Evolutionary conservation across 2,797 vertebrate species (phyloP).

Genomic region (Spea hammondii): DNA sequence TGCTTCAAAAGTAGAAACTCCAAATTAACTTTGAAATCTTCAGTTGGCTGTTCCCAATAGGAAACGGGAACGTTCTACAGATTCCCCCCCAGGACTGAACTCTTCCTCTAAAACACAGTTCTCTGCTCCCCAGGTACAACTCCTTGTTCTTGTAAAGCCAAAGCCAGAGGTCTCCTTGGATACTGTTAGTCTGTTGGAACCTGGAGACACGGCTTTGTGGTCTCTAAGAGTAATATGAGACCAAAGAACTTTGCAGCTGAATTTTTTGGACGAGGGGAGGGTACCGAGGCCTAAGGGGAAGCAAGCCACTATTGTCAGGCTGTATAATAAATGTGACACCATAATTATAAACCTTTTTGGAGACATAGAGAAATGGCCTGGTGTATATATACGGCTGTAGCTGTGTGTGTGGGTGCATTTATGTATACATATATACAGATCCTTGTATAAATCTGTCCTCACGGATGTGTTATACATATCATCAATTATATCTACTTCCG

Average conservation of each 20-base stretch:
- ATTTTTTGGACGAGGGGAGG: background rate
- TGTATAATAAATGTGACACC: background rate
- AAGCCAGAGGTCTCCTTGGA: constrained; percentile 5
- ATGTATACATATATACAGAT: too few species aligned
- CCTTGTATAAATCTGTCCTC: too few species aligned
- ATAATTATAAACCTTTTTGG: background rate
- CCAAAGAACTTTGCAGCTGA: background rate
- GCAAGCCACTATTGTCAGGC: background rate
- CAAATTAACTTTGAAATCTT: background rate
- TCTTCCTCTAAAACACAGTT: background rate
- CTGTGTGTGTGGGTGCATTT: too few species aligned
- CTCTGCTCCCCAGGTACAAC: constrained; percentile 4
- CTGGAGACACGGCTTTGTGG: background rate
- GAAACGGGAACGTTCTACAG: background rate
- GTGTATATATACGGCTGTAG: too few species aligned
- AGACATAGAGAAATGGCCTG: background rate
- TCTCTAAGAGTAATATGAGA: constrained; percentile 5
- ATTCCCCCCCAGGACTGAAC: background rate
- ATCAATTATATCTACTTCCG: too few species aligned
- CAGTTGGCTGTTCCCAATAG: background rate
- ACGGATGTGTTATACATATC: too few species aligned
- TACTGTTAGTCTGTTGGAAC: constrained; percentile 9
- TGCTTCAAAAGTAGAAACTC: constrained; percentile 1
- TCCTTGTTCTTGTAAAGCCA: background rate
- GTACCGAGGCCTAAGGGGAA: background rate